Percentiles rank a stretch among this genome's conserved stretches.
Conservation (phyloP, 2,888 invertebrate species). For the Ennomos fuscantarius region DNA sequence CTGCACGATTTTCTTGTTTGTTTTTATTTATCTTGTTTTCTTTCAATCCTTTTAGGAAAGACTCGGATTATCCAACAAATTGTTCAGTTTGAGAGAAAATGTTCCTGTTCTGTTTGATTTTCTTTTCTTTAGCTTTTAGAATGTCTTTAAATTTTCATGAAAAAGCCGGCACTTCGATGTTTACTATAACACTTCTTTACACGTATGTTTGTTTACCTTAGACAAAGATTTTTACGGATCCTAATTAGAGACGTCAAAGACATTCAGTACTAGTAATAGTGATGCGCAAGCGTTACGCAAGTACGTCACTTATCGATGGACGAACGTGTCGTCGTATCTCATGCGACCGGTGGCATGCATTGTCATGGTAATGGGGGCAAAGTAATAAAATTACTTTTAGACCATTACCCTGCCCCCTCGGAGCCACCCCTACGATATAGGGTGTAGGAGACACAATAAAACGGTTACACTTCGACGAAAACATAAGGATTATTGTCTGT, state of each 20-base stretch:
- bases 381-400: conserved; percentile 85
- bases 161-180: too few species aligned
- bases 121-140: not conserved
- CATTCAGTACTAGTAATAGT: conserved; percentile 26
- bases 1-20: conserved; percentile 49
- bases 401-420: conserved; percentile 80
- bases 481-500: conserved; percentile 71
- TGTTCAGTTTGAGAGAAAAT: too few species aligned
- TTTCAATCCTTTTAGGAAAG: conserved; percentile 2
- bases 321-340: conserved; percentile 58
- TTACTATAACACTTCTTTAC: too few species aligned
- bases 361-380: conserved; percentile 84
- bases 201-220: too few species aligned
- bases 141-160: not conserved
- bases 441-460: conserved; percentile 74
- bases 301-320: conserved; percentile 51
- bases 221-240: too few species aligned
- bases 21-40: conserved; percentile 21
- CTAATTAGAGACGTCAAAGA: too few species aligned
- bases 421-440: conserved; percentile 65
- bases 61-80: not conserved
- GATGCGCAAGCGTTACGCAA: conserved; percentile 40
- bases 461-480: conserved; percentile 71
- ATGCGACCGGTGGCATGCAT: conserved; percentile 78
- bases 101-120: too few species aligned